Evolutionary conservation across 2,113 vertebrate genomes (phyloP).

Genomic region (Opisthocomus hoazin): DNA sequence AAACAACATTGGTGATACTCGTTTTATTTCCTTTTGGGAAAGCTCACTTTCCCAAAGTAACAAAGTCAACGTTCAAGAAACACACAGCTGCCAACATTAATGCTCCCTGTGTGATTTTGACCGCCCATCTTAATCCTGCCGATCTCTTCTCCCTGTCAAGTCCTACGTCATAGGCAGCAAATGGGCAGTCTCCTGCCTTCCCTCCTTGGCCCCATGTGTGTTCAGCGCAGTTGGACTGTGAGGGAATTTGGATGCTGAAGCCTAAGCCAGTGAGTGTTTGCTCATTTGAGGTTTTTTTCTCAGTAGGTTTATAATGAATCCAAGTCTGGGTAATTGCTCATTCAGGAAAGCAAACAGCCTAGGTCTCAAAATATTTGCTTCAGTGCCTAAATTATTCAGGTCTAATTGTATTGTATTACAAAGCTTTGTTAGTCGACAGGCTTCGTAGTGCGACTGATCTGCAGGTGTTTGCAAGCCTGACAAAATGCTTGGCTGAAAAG

Average conservation of each 20-base stretch:
- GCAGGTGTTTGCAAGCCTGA: slow-evolving; percentile 37
- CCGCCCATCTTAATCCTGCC: neutral
- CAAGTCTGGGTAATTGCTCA: neutral
- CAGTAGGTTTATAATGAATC: neutral
- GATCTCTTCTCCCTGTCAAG: neutral
- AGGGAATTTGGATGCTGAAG: neutral
- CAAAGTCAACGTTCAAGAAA: neutral
- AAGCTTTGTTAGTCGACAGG: neutral
- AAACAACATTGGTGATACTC: neutral
- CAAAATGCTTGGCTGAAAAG: neutral
- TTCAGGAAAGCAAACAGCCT: neutral
- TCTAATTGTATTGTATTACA: slow-evolving; percentile 26
- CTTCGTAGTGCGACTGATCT: neutral
- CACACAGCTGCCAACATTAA: neutral
- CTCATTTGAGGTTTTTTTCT: neutral
- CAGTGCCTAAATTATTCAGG: slow-evolving; percentile 30
- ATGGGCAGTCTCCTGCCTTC: neutral
- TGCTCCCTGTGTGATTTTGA: neutral
- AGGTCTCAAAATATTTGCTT: slow-evolving; percentile 18
- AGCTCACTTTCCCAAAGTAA: neutral
- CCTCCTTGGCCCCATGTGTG: accelerated
- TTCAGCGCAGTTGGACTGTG: neutral
- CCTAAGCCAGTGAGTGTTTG: neutral
- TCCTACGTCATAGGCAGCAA: neutral
- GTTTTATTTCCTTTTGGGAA: neutral